Percentiles rank a stretch among this genome's conserved stretches.
These are phyloP conservation scores for Podarcis lilfordi DNA, from an alignment of 2,797 vertebrate species.

Conservation along the genomic window DNA sequence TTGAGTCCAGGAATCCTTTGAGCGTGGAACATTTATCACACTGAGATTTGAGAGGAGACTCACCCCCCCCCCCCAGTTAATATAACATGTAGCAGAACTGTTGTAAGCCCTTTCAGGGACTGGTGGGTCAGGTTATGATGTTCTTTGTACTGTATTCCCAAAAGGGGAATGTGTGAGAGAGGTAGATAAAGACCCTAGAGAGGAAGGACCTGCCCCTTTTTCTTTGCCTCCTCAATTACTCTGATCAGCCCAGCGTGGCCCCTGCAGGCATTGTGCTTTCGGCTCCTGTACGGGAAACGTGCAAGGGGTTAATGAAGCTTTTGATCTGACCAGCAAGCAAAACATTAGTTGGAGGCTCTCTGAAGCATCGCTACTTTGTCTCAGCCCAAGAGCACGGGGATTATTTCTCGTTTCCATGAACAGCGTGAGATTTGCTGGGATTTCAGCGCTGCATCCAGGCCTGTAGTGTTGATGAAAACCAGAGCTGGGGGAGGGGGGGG, in stretches of 20 bases:
- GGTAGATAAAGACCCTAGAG: slow-evolving; percentile 7
- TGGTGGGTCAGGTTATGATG: neutral
- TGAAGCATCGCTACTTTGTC: slow-evolving; percentile 9
- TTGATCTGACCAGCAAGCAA: slow-evolving; percentile 9
- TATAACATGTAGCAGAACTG: slow-evolving; percentile 4
- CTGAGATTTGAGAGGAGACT: slow-evolving; percentile 8
- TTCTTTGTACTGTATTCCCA: neutral
- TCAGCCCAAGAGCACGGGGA: slow-evolving; percentile 28
- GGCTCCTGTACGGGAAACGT: neutral
- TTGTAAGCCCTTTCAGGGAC: neutral
- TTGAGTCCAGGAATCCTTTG: neutral
- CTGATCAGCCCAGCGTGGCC: neutral
- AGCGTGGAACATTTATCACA: slow-evolving; percentile 10
- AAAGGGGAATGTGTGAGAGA: neutral
- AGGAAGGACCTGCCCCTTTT: slow-evolving; percentile 12
- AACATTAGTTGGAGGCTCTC: neutral
- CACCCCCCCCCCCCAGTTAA: neutral
- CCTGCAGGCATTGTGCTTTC: neutral
- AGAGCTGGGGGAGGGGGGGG: neutral
- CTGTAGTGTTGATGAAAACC: neutral
- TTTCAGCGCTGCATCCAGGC: slow-evolving; percentile 2
- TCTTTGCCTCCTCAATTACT: slow-evolving; percentile 21
- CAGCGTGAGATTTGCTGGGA: neutral
- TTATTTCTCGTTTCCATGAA: slow-evolving; percentile 21
- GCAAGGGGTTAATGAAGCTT: neutral